Base-by-base conservation (phyloP, 2,797 vertebrate genomes). In the Danio aesculapii region DNA sequence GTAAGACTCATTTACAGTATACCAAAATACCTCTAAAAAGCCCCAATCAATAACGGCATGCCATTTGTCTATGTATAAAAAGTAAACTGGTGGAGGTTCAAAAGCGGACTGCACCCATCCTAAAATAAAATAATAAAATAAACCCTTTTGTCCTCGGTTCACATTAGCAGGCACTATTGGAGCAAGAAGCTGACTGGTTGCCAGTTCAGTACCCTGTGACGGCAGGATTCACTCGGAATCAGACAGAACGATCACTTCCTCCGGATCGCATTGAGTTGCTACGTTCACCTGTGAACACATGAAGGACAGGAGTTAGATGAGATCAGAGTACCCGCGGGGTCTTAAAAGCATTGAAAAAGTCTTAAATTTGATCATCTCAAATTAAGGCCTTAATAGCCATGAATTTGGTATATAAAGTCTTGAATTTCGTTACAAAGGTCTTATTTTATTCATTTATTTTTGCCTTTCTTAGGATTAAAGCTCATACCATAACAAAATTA, bases 241-340 rank as follows among this genome's bases (percentile, higher is more conserved):
- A 0, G 97, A 97, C n/a, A 98, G 94, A 68, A 97, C 87, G 62
- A 98, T 98, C 89, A 97, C 93, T 89, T 96, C 96, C 5, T 95
- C 94, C 0, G 96, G 96, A 86, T 97, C 97, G 43, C 95, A 97
- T 90, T 97, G 97, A 0, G 97, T 98, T 46, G 94, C 94, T 84
- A 95, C 96, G 21, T 95, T 94, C 74, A 94, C 93, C 97, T 98
- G 92, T 6, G 63, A 81, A 86, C 13, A 49, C n/a, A 67, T 17
- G 17, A 57, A 59, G 0, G 16, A 44, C 47, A 47, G n/a, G 30
- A 30, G 9, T 9, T 10, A 61, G 55, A 4, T 30, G 30, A 30
- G n/a, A n/a, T n/a, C n/a, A n/a, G n/a, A n/a, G n/a, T n/a, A n/a
- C n/a, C n/a, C n/a, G n/a, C n/a, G n/a, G n/a, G n/a, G n/a, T n/a